phyloP scores from a whole-genome alignment of 2,113 vertebrate species.

The Cathartes aura region DNA sequence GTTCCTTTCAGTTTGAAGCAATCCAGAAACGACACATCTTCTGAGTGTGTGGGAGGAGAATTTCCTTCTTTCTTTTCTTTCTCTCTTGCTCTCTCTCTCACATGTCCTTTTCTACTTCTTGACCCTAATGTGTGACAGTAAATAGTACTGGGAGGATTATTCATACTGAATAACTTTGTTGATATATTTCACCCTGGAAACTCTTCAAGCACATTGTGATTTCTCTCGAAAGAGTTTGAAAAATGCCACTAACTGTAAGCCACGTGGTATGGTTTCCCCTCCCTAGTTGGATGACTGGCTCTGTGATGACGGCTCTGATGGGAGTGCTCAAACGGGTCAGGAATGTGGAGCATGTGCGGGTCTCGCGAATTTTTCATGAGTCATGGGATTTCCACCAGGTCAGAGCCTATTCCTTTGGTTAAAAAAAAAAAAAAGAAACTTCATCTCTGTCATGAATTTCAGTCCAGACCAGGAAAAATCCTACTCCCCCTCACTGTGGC shows the following conservation, averaged over 20 bases:
- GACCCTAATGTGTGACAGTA: background rate
- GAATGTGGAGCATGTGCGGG: background rate
- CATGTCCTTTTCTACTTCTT: background rate
- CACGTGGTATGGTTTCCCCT: background rate
- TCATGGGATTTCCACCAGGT: background rate
- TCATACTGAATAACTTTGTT: conserved; percentile 6
- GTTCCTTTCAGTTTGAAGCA: conserved; percentile 28
- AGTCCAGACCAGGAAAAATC: background rate
- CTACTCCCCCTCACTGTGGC: background rate
- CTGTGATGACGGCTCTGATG: background rate
- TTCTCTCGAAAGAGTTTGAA: background rate
- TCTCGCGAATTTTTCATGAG: background rate
- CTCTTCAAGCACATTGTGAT: background rate
- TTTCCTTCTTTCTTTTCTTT: conserved; percentile 19
- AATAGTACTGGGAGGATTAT: conserved; percentile 9
- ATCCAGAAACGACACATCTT: conserved; percentile 9
- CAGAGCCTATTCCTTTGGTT: background rate
- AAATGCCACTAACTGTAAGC: background rate
- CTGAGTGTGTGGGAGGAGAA: background rate
- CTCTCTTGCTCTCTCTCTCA: background rate
- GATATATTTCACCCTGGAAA: conserved; percentile 10
- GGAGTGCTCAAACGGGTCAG: background rate
- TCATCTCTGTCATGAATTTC: background rate
- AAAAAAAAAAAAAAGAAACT: background rate
- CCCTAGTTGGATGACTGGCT: background rate